Percentiles rank a stretch among this genome's conserved stretches.
These are phyloP conservation scores for Trematocara zebra DNA, from an alignment of 2,113 vertebrate species.

Conservation along the genomic window DNA sequence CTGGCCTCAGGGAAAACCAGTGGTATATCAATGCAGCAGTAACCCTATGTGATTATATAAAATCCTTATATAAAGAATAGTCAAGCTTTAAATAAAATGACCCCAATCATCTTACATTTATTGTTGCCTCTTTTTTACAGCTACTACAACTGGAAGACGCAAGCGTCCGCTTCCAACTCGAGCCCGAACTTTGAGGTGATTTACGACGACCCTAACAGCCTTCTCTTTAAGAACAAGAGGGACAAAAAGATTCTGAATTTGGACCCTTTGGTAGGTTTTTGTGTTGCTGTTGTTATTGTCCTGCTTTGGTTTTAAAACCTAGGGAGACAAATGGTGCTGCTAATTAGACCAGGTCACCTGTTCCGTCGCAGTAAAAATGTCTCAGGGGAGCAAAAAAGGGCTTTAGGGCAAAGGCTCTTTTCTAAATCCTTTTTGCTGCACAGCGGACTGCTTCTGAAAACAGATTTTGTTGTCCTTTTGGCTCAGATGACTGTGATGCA, in stretches of 20 bases:
- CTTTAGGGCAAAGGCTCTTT: background rate
- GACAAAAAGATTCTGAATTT: constrained; percentile 81
- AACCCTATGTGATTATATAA: background rate
- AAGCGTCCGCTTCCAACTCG: constrained; percentile 69
- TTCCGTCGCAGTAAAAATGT: constrained; percentile 11
- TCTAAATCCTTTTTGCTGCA: background rate
- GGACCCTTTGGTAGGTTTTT: constrained; percentile 76
- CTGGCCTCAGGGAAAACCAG: background rate
- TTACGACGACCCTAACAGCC: constrained; percentile 72
- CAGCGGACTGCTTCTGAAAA: background rate
- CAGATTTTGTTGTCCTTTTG: background rate
- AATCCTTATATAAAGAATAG: background rate
- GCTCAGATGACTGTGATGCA: background rate
- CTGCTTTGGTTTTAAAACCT: background rate
- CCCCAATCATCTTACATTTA: background rate
- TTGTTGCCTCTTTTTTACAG: constrained; percentile 48
- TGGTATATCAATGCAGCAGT: background rate
- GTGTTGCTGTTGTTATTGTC: background rate
- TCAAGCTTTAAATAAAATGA: background rate
- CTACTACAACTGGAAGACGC: constrained; percentile 86
- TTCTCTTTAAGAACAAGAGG: constrained; percentile 82
- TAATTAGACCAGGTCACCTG: constrained; percentile 23
- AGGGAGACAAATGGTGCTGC: constrained; percentile 1
- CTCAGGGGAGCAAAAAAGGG: background rate
- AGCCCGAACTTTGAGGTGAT: constrained; percentile 83